Base-by-base conservation (phyloP, 2,797 vertebrate species). In the Bradypodion ventrale region DNA sequence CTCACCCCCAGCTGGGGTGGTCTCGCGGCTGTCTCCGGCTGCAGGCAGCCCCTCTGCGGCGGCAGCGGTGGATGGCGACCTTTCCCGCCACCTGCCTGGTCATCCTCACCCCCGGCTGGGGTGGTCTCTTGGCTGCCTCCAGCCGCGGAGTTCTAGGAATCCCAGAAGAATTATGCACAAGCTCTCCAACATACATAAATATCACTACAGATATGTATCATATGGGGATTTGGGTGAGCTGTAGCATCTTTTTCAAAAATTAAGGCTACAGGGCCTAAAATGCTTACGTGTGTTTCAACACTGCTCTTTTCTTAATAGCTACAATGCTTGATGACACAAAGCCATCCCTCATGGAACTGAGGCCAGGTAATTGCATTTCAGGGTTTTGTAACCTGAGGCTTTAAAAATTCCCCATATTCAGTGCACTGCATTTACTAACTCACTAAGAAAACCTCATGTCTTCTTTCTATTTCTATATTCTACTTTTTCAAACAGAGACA, bases 191-290 rank as follows among this genome's bases (percentile, higher is more conserved):
- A 70, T 80, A 75, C 70, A 44, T 56, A 83, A 70, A 80, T 35
- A 2, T 80, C 80, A 88, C 82, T 90, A 82, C 76, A 91, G 49
- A 75, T n/a, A 78, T 37, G 13, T 84, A 75, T 87, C 85, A 4
- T 49, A 29, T 88, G 27, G 84, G 76, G 80, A 78, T 37, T 90
- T 89, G 25, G 86, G n/a, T 59, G 73, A 87, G 74, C 74, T 83
- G 69, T 81, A 83, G 87, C 59, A 70, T 76, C 85, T 72, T 66
- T n/a, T n/a, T n/a, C n/a, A 73, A 66, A 87, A 80, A 66, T 70
- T 19, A 72, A 65, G 19, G 77, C 85, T 82, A 87, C 74, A 77
- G 77, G 86, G 52, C 29, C 13, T 72, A 76, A 76, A 76, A 52
- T 75, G 59, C 65, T n/a, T 40, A 23, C 52, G 56, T n/a, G 70